Base-by-base conservation (phyloP, 2,113 vertebrate species). In the Andinoacara biseriatus region DNA sequence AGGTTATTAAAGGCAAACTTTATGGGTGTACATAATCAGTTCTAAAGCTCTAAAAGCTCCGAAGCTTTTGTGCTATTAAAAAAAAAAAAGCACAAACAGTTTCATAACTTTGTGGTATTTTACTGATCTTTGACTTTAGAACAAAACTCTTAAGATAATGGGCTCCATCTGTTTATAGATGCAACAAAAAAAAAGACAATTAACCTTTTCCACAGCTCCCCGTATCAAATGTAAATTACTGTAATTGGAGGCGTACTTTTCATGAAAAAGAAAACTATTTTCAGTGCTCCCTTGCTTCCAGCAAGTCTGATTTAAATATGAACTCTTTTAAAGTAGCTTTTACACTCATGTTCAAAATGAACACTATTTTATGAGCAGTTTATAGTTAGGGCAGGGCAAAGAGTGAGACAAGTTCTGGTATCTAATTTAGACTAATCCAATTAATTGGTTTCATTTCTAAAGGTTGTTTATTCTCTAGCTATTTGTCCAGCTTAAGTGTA, bases 401-500 rank as follows among this genome's bases (percentile, higher is more conserved):
- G 49, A 60, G 33, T 2, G n/a, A 35, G 72, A 69, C 33, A 14
- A 65, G 15, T 5, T 59, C 35, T 63, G 60, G 59, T 52, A 3
- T 77, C 78, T 58, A 14, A 69, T 65, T 67, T 35, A 77, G 61
- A 84, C 35, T 43, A 58, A 83, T 85, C 79, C 82, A 78, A 67
- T 80, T 89, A 80, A 77, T 7, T 5, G 20, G 20, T 31, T 74
- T 75, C 58, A 26, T 82, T 84, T 80, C 52, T 80, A 43, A 56
- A 58, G 52, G n/a, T 33, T 75, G 43, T 74, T 72, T 57, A 10
- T 65, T 76, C 18, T 69, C 65, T 4, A 20, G 18, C 56, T 35
- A 14, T 20, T 46, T 69, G 38, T 49, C 11, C 14, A 43, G 46
- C 24, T 59, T 62, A 38, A 62, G 33, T 62, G n/a, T 33, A 14